A percentile compares a stretch with the other conserved stretches of the same genome.
phyloP scores from a whole-genome alignment of 2,113 vertebrate genomes.

The Chroicocephalus ridibundus region DNA sequence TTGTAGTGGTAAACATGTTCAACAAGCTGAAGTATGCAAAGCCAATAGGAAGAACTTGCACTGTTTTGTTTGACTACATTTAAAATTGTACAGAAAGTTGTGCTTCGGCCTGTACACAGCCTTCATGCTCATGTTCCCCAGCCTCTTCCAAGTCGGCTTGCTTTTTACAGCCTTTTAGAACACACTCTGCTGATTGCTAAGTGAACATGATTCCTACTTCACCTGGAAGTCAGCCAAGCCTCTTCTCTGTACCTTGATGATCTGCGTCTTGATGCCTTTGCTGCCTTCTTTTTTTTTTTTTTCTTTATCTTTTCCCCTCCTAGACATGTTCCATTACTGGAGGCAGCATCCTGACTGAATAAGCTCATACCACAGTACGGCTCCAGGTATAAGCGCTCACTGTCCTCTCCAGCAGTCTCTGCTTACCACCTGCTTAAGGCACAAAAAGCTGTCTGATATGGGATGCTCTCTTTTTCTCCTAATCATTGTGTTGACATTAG shows the following conservation, averaged over 20 bases:
- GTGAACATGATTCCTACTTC: not conserved
- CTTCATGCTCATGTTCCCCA: not conserved
- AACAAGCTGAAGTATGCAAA: not conserved
- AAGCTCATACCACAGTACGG: not conserved
- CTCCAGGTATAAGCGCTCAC: not conserved
- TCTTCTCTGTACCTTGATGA: not conserved
- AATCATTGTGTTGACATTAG: not conserved
- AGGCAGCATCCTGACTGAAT: not conserved
- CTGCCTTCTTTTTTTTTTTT: not conserved
- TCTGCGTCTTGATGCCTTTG: not conserved
- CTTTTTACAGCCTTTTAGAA: not conserved
- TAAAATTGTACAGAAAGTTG: not conserved
- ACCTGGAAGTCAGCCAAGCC: not conserved
- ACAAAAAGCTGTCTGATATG: not conserved
- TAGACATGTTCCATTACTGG: not conserved
- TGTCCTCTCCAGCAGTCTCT: not conserved
- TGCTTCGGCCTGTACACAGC: not conserved
- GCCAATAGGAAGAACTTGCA: not conserved
- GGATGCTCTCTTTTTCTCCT: not conserved
- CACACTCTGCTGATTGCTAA: not conserved
- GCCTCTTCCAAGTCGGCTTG: accelerated
- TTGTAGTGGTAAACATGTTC: not conserved
- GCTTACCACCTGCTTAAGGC: not conserved
- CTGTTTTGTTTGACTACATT: not conserved
- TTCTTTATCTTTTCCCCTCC: not conserved